Conservation (phyloP, 2,797 vertebrate genomes). For the Periparus ater region DNA sequence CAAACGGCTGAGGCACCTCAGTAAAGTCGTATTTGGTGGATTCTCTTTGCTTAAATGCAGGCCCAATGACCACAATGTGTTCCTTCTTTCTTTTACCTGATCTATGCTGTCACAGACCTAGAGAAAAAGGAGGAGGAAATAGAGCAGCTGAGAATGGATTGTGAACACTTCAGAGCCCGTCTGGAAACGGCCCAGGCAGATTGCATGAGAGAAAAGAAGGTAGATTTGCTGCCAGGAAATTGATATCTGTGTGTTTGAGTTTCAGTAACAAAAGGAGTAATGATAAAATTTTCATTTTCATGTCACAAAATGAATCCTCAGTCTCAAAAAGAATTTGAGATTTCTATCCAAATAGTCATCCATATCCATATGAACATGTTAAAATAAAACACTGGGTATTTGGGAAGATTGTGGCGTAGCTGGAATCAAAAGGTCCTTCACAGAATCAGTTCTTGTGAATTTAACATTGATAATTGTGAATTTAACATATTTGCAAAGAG, state of each 20-base stretch:
- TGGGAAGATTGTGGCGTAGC: background rate
- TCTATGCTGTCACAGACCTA: constrained; percentile 67
- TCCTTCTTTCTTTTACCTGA: background rate
- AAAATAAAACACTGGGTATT: background rate
- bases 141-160: constrained; percentile 82
- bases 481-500: background rate
- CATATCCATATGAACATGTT: background rate
- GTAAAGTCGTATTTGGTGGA: background rate
- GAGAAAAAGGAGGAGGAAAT: constrained; percentile 81
- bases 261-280: background rate
- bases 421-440: background rate
- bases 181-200: constrained; percentile 83
- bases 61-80: background rate
- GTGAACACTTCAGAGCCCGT: constrained; percentile 84
- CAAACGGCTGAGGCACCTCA: background rate
- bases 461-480: background rate
- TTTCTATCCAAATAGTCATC: background rate
- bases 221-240: constrained; percentile 40
- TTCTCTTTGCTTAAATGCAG: background rate
- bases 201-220: constrained; percentile 87
- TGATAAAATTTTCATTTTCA: background rate
- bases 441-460: background rate
- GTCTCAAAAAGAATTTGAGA: background rate
- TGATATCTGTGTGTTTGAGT: background rate
- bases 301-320: background rate